Conservation (phyloP, 1,140 invertebrate species). For the Papilio polyxenes region DNA sequence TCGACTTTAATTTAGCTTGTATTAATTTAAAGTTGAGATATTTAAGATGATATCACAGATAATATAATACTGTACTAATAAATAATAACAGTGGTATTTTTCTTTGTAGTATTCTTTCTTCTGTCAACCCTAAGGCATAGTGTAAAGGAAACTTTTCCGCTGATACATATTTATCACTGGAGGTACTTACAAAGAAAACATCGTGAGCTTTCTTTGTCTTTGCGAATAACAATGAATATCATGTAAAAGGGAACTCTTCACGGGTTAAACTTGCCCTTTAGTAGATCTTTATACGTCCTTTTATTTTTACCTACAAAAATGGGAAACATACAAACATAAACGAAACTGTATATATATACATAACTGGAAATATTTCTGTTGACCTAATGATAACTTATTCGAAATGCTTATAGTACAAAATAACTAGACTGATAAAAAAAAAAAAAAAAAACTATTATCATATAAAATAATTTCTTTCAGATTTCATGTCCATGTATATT, state of each 20-base stretch:
- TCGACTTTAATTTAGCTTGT: too few species aligned
- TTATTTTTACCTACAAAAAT: background rate
- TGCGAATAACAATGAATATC: conserved; percentile 37
- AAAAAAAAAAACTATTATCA: background rate
- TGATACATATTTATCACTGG: conserved; percentile 39
- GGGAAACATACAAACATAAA: background rate
- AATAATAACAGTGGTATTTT: background rate
- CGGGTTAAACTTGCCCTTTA: conserved; percentile 19
- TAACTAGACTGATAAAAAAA: background rate
- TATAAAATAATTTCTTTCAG: background rate
- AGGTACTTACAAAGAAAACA: conserved; percentile 38
- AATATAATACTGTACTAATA: background rate
- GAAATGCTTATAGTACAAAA: too few species aligned
- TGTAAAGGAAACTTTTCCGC: conserved; percentile 35
- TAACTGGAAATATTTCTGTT: too few species aligned
- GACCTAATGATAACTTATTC: too few species aligned
- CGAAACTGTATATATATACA: too few species aligned
- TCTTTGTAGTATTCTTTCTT: background rate
- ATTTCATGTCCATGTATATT: background rate
- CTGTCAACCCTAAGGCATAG: conserved; percentile 29
- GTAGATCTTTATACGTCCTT: background rate
- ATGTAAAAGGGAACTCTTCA: conserved; percentile 36
- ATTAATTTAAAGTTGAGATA: background rate
- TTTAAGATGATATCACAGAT: background rate
- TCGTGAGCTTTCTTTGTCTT: conserved; percentile 39